phyloP scores from a whole-genome alignment of 1,140 invertebrate genomes.

The Drosophila albomicans region DNA sequence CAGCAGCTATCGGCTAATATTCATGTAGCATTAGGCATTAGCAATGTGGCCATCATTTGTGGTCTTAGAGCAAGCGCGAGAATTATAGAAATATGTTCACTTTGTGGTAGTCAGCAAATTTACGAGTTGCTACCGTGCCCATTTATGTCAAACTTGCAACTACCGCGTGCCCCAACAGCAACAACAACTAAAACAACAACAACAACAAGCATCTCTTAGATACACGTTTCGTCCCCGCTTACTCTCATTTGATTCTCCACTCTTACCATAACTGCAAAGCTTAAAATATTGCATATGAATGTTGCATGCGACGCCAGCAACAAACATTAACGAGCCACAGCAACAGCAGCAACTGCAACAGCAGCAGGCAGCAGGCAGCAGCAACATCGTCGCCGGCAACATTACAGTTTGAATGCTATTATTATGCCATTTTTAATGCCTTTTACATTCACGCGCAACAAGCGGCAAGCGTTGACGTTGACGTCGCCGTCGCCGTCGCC shows the following conservation, averaged over 20 bases:
- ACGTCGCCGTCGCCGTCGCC: constrained; percentile 25
- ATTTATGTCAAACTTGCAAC: constrained; percentile 52
- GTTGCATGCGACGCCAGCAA: constrained; percentile 65
- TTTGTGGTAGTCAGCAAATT: constrained; percentile 49
- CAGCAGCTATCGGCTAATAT: constrained; percentile 21
- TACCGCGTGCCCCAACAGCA: constrained; percentile 16
- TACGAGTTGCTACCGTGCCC: constrained; percentile 61
- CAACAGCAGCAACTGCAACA: constrained; percentile 29
- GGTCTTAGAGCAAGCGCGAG: constrained; percentile 36
- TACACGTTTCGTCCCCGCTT: constrained; percentile 16
- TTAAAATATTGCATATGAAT: constrained; percentile 74
- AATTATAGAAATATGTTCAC: constrained; percentile 44
- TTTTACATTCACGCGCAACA: constrained; percentile 58
- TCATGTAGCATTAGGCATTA: constrained; percentile 44
- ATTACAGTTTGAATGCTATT: constrained; percentile 72
- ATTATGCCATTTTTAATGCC: constrained; percentile 73
- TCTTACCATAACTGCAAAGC: constrained; percentile 33
- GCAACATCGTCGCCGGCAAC: constrained; percentile 47
- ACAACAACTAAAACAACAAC: neutral
- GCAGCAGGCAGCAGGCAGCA: constrained; percentile 18
- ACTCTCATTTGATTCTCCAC: constrained; percentile 3
- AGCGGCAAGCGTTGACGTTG: constrained; percentile 32
- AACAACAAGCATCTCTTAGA: constrained; percentile 3
- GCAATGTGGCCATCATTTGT: constrained; percentile 55
- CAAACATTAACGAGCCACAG: constrained; percentile 48